Conservation (phyloP, 2,888 invertebrate species). For the Cephus pulcher region DNA sequence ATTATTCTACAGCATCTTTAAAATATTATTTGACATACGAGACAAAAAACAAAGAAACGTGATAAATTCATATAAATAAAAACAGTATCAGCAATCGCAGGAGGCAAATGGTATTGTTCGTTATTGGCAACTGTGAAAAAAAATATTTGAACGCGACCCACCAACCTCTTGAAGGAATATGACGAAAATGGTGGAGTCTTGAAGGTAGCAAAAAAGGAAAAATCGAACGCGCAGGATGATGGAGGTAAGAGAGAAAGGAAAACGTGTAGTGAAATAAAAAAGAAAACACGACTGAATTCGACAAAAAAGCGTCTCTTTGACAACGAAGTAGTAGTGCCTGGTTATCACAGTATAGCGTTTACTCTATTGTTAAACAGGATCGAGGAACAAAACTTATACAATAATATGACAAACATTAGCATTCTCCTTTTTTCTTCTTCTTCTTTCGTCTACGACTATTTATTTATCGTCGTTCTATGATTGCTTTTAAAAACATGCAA, state of each 20-base stretch:
- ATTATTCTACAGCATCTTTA: constrained; percentile 12
- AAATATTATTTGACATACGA: not conserved
- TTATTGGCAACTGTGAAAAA: not conserved
- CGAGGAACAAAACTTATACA: not conserved
- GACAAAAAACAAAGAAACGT: too few species aligned
- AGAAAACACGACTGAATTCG: not conserved
- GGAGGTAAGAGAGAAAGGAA: not conserved
- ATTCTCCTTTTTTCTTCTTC: not conserved
- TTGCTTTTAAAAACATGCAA: not conserved
- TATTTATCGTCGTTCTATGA: not conserved
- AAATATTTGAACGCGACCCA: not conserved
- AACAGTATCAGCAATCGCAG: not conserved
- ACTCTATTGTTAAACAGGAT: not conserved
- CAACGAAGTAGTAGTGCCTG: not conserved
- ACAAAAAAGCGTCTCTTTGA: not conserved
- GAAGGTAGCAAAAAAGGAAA: not conserved
- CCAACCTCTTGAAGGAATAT: not conserved
- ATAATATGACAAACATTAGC: not conserved
- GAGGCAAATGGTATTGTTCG: not conserved
- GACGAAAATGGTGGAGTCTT: not conserved
- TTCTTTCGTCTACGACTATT: not conserved
- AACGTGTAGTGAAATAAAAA: not conserved
- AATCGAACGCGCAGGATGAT: too few species aligned
- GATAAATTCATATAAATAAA: not conserved
- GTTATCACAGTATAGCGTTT: not conserved